Conservation (phyloP, 1,140 invertebrate species). For the Hirudo medicinalis region DNA sequence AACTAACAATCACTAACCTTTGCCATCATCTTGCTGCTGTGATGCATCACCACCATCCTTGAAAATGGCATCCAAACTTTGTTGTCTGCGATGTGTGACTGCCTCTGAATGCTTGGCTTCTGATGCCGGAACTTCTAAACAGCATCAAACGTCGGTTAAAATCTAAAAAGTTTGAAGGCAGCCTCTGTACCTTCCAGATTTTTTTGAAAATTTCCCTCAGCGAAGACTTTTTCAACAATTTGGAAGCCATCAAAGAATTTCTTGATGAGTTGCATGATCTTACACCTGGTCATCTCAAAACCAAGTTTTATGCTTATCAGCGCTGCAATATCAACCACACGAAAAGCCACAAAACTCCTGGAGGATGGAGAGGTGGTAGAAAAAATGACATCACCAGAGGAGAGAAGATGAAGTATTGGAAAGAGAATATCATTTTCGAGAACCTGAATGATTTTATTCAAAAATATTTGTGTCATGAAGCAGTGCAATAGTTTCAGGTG, state of each 20-base stretch:
- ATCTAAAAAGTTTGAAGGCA: no score
- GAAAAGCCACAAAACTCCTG: neutral
- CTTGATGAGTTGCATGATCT: slow-evolving; percentile 57
- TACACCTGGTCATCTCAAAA: slow-evolving; percentile 64
- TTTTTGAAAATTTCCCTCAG: neutral
- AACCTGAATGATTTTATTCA: no score
- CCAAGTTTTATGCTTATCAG: slow-evolving; percentile 65
- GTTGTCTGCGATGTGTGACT: neutral
- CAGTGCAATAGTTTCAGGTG: neutral
- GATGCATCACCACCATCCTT: neutral
- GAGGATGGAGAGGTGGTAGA: neutral
- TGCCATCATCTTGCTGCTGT: neutral
- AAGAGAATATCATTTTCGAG: neutral
- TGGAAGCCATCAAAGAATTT: slow-evolving; percentile 75
- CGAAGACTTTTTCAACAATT: slow-evolving; percentile 50
- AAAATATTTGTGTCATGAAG: no score
- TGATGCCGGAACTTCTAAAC: neutral
- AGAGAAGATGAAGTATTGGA: slow-evolving; percentile 6
- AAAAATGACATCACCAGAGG: neutral
- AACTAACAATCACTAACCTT: no score
- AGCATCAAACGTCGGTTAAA: no score
- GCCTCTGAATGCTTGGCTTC: neutral
- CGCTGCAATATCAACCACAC: slow-evolving; percentile 61
- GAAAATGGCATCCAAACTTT: slow-evolving; percentile 10
- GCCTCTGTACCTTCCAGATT: no score